A percentile compares a stretch with the other conserved stretches of the same genome.
These are phyloP conservation scores for Euura saliciscinereae DNA, from an alignment of 1,140 invertebrate species.

Conservation along the genomic window DNA sequence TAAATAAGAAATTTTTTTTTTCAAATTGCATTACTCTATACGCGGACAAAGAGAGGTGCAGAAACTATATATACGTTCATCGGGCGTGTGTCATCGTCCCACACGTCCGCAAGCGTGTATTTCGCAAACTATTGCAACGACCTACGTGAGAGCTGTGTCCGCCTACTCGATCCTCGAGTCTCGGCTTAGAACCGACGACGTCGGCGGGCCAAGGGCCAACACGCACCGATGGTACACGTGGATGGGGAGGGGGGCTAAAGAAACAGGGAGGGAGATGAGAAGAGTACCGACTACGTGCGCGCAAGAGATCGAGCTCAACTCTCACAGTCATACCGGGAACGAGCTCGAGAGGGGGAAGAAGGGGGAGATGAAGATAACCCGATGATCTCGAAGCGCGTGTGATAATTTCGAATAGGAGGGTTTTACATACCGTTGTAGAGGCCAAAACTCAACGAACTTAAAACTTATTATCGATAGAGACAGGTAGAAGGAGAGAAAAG, in stretches of 20 bases:
- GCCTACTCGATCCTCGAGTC: background rate
- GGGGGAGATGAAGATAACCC: background rate
- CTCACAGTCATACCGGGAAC: too few relatives aligned
- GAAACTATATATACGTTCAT: background rate
- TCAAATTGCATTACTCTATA: background rate
- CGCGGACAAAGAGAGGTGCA: background rate
- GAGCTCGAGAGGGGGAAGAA: too few relatives aligned
- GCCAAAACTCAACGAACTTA: slow-evolving; percentile 54
- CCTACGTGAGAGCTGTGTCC: background rate
- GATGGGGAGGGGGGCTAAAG: background rate
- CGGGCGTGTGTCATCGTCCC: background rate
- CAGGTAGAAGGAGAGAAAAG: background rate
- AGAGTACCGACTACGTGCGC: too few relatives aligned
- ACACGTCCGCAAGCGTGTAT: background rate
- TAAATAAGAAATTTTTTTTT: too few relatives aligned
- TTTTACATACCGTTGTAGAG: background rate
- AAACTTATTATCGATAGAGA: background rate
- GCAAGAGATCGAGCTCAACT: too few relatives aligned
- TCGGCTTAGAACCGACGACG: background rate
- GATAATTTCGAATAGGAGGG: slow-evolving; percentile 10
- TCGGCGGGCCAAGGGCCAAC: background rate
- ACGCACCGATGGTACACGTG: slow-evolving; percentile 3
- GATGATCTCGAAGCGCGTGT: background rate
- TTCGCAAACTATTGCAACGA: background rate
- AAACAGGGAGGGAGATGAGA: background rate